Conservation (phyloP, 2,888 invertebrate genomes). For the Cephus rjabovi region DNA sequence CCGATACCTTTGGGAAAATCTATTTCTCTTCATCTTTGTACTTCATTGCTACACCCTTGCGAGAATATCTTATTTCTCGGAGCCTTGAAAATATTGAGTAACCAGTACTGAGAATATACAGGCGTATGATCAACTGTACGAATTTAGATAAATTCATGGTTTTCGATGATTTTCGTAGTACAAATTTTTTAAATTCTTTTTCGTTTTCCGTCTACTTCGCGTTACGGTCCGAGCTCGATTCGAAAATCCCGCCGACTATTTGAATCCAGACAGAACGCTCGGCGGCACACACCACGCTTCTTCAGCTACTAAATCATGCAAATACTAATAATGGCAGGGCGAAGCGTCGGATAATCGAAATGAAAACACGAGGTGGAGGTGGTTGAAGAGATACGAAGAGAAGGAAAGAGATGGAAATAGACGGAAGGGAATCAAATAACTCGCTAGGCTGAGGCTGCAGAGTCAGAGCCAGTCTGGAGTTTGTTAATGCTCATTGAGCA, state of each 20-base stretch:
- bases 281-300: constrained; percentile 27
- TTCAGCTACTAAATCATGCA: constrained; percentile 58
- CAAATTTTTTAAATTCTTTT: not conserved
- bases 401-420: not conserved
- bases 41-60: not conserved
- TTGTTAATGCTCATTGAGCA: not conserved
- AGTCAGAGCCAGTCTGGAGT: not conserved
- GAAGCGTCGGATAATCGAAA: constrained; percentile 60
- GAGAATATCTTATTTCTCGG: not conserved
- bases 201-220: not conserved
- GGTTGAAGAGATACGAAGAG: constrained; percentile 5
- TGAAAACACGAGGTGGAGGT: constrained; percentile 52
- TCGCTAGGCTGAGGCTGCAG: not conserved
- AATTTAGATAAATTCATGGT: not conserved
- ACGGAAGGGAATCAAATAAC: not conserved
- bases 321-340: constrained; percentile 57
- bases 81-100: not conserved
- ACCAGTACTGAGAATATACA: not conserved
- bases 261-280: not conserved
- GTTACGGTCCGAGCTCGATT: not conserved
- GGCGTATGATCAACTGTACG: not conserved
- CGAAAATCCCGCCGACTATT: not conserved
- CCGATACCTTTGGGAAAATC: not conserved
- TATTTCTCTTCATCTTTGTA: not conserved
- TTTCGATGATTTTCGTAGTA: not conserved